A percentile compares a stretch with the other conserved stretches of the same genome.
Conservation (phyloP, 2,797 vertebrate species). For the Mallotus villosus region DNA sequence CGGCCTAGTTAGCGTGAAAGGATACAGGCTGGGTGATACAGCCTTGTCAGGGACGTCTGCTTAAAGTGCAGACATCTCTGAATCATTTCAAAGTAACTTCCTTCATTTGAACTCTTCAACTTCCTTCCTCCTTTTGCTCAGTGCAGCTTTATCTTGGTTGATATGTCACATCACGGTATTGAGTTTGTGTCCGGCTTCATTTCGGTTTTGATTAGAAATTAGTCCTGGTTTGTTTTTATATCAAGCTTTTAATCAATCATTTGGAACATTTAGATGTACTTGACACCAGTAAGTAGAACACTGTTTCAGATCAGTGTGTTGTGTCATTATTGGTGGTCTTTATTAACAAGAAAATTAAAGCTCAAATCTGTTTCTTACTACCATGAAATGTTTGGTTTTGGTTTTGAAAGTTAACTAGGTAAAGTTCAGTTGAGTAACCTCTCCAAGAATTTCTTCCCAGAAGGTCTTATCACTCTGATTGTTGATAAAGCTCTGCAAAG, state of each 20-base stretch:
- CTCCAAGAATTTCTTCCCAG: too few species aligned
- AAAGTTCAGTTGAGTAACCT: too few species aligned
- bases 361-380: too few species aligned
- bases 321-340: background rate
- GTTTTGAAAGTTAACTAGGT: too few species aligned
- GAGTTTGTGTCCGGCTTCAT: too few species aligned
- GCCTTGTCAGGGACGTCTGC: conserved; percentile 9
- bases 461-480: background rate
- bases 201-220: too few species aligned
- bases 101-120: conserved; percentile 38
- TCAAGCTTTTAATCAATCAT: too few species aligned
- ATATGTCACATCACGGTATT: too few species aligned
- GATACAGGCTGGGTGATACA: background rate
- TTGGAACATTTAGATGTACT: too few species aligned
- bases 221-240: too few species aligned
- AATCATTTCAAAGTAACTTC: conserved; percentile 22
- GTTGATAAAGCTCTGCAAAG: background rate
- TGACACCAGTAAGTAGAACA: too few species aligned
- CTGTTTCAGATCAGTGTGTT: background rate
- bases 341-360: background rate
- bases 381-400: too few species aligned
- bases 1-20: background rate
- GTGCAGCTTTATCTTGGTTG: background rate
- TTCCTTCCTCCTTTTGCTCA: background rate
- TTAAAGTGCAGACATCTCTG: conserved; percentile 9